Evolutionary conservation across 1,140 invertebrate genomes (phyloP), one percentile per base, ranked within the genome.

Genomic region (Vanessa atalanta): DNA sequence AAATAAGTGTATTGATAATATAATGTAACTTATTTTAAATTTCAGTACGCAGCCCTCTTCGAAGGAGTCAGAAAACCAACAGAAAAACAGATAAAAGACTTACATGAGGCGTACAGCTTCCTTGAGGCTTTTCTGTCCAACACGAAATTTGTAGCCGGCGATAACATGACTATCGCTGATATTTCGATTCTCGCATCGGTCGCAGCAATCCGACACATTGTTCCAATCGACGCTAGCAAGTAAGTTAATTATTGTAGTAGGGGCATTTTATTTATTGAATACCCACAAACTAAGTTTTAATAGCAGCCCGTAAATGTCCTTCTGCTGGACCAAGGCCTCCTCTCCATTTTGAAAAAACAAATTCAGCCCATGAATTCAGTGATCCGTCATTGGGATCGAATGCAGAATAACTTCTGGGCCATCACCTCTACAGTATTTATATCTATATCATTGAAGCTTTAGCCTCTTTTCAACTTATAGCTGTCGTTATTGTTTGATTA

Each of bases 91-190:
- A 1, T 61, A n/a, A 61, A 61, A n/a, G 57, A 61, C 14, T 15
- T 61, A 61, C 26, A 37, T 23, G 88, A 94, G n/a, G 94, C 94
- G 5, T 92, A 96, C 53, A 87, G 87, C 5, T 95, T 95, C 73
- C 81, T 96, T 2, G 94, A 97, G 70, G 93, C 86, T 5, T 95
- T 96, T 80, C 85, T 97, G 23, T 93, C 94, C 57, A 93, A 89
- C 2, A 88, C 93, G 23, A 91, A 94, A n/a, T 96, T 94, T 76
- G 94, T 93, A 15, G 84, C 82, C 2, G 75, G 70, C 4, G 75
- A 88, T 20, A 53, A 67, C 5, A 77, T 88, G 55, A 86, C 80
- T 55, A 76, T 88, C 20, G 84, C 84, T 11, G 86, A 88, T 71
- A 65, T 86, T 51, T 79, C 86, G 9, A 65, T 79, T 23, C 69